These are phyloP conservation scores for Nineta flava DNA, from an alignment of 2,888 invertebrate genomes.

Conservation along the genomic window DNA sequence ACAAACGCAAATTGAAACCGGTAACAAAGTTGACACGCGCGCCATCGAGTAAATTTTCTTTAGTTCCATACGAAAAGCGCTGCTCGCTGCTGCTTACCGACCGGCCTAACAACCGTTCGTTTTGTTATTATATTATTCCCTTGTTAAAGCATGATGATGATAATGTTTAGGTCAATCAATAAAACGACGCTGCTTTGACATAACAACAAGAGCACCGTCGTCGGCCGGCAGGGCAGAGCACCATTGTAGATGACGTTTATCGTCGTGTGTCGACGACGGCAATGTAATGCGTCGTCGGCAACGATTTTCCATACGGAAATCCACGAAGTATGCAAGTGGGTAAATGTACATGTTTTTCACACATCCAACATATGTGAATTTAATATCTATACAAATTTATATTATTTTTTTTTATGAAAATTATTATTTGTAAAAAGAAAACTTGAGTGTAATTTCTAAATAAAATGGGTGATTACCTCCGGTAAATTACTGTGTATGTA, in stretches of 20 bases:
- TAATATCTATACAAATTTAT: not conserved
- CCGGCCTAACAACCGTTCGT: not conserved
- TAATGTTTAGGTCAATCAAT: constrained; percentile 4
- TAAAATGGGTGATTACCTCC: not conserved
- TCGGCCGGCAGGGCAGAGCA: not conserved
- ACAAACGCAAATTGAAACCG: not conserved
- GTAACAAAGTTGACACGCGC: not conserved
- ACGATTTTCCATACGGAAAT: constrained; percentile 4
- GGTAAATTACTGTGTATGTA: not conserved
- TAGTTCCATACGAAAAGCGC: no score
- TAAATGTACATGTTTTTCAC: not conserved
- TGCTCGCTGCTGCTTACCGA: not conserved
- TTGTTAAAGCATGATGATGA: no score
- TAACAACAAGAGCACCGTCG: not conserved
- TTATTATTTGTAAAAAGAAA: constrained; percentile 1
- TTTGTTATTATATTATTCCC: no score
- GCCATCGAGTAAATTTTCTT: not conserved
- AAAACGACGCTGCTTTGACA: constrained; percentile 3
- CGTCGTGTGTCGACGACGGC: not conserved
- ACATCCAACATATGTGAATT: not conserved
- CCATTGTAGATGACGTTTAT: not conserved
- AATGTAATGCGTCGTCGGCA: constrained; percentile 2
- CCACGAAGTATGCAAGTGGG: constrained; percentile 6
- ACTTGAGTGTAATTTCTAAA: not conserved
- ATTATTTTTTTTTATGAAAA: not conserved